A percentile compares a stretch with the other conserved stretches of the same genome.
phyloP scores from a whole-genome alignment of 2,113 vertebrate species.

The Siniperca knerii region DNA sequence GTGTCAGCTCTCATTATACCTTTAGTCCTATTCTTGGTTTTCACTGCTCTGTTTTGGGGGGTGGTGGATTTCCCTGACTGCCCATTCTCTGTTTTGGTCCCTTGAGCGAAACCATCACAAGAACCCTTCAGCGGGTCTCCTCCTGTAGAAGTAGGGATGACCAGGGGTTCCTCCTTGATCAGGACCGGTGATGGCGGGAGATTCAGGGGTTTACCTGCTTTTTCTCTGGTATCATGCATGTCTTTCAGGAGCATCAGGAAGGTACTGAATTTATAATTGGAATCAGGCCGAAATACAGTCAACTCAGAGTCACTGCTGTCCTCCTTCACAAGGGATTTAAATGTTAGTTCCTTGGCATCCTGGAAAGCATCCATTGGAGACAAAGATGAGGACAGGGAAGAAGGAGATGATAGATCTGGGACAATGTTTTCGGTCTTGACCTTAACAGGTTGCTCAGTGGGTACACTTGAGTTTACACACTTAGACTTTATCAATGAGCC shows the following conservation, averaged over 20 bases:
- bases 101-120: constrained; percentile 14
- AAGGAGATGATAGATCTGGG: constrained; percentile 58
- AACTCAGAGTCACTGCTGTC: constrained; percentile 78
- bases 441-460: constrained; percentile 22
- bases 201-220: constrained; percentile 90
- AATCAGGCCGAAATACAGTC: constrained; percentile 84
- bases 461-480: background rate
- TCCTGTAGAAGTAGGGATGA: constrained; percentile 66
- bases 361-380: constrained; percentile 87
- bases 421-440: constrained; percentile 74
- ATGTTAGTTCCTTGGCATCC: constrained; percentile 90
- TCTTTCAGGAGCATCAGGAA: constrained; percentile 97
- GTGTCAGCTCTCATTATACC: constrained; percentile 58
- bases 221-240: constrained; percentile 94
- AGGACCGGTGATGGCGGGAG: constrained; percentile 75
- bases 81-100: constrained; percentile 61
- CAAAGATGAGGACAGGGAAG: constrained; percentile 64
- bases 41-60: constrained; percentile 48
- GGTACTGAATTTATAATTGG: constrained; percentile 95
- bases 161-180: constrained; percentile 83
- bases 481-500: constrained; percentile 61
- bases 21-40: constrained; percentile 74
- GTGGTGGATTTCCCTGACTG: constrained; percentile 38
- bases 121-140: constrained; percentile 22
- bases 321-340: constrained; percentile 88